Conservation (phyloP, 1,140 invertebrate species). For the Trichonephila inaurata region DNA sequence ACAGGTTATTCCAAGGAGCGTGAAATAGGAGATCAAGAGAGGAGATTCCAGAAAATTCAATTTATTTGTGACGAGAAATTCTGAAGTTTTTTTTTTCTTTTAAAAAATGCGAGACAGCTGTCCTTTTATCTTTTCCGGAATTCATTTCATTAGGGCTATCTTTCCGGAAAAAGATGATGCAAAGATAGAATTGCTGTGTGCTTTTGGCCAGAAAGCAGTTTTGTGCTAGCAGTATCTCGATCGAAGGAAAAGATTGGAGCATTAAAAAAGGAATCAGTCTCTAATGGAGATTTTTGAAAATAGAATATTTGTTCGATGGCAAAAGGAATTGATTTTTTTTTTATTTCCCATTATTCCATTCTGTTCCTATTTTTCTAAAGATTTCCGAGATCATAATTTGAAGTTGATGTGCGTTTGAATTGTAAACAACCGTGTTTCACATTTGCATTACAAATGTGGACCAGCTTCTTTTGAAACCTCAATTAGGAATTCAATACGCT, state of each 20-base stretch:
- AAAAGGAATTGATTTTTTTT: not conserved
- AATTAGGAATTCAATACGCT: no score
- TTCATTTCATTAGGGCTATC: conserved; percentile 8
- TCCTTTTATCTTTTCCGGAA: conserved; percentile 15
- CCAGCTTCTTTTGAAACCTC: no score
- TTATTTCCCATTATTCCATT: no score
- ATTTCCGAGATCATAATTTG: no score
- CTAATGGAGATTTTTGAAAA: not conserved
- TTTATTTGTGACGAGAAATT: conserved; percentile 65
- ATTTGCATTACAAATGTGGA: no score
- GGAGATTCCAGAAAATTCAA: conserved; percentile 60
- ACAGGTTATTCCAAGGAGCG: conserved; percentile 41
- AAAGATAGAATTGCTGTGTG: not conserved
- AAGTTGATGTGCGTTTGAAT: no score
- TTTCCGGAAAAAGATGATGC: conserved; percentile 3
- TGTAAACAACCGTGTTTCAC: no score
- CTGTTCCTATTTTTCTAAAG: no score
- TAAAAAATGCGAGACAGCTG: conserved; percentile 20
- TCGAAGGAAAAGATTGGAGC: not conserved
- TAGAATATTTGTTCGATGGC: not conserved
- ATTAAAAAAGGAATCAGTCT: not conserved
- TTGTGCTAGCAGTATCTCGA: not conserved
- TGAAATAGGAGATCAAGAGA: conserved; percentile 39
- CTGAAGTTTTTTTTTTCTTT: not conserved
- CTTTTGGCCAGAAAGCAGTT: not conserved